Base-by-base conservation (phyloP, 2,888 invertebrate genomes). In the Odontomyia ornata region DNA sequence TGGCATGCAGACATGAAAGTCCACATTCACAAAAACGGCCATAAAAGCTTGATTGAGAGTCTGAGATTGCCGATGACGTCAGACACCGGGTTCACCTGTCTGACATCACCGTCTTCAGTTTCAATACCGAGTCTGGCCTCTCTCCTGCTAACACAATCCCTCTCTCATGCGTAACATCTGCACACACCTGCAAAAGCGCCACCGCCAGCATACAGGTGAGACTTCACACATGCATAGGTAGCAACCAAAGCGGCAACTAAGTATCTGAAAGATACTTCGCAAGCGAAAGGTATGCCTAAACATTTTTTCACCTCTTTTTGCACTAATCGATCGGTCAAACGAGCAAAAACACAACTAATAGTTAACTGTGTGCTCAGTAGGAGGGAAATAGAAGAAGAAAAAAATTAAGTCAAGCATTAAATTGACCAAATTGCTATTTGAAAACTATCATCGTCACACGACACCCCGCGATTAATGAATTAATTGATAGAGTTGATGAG, bases 31-130 rank as follows among this genome's bases (percentile, higher is more conserved):
- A 3, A 36, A 36, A 9, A 36, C 9, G 36, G 36, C 9, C 5
- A 36, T 36, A 9, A 36, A 36, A 36, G 36, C 3, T 36, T 5
- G 36, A 36, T 36, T 36, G 36, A 36, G 36, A 52, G 47, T 25
- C 13, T 47, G 47, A 23, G 71, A 47, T 47, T 25, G 43, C n/a
- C 60, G 23, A 57, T 73, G 73, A 73, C 73, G 73, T 73, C 57
- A 57, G 15, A 36, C 11, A 21, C 60, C 60, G 60, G 73, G 57
- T 60, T 73, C 73, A 73, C 73, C 73, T 73, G 72, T 30, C 72
- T 72, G 73, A 73, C 73, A 73, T 73, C 73, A 73, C 60, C 30
- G 9, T 36, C 9, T 3, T 36, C 36, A 36, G 3, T 9, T 36
- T 36, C 9, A 36, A 36, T 5, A 36, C 13, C 11, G 15, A 9